Base-by-base conservation (phyloP, 2,888 invertebrate genomes). In the Ophonus ardosiacus region DNA sequence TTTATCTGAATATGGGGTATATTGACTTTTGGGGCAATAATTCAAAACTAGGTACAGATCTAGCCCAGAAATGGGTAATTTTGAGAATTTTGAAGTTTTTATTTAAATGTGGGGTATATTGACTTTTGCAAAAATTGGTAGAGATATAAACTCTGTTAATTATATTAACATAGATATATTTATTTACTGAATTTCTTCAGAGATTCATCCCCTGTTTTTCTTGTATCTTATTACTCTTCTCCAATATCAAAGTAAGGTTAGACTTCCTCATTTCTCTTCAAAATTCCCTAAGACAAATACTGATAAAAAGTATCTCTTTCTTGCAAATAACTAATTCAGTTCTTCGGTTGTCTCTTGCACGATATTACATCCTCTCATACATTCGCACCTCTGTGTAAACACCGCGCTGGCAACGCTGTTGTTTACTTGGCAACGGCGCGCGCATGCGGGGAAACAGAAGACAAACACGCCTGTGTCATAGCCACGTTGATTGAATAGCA, bases 401-500 rank as follows among this genome's bases (percentile, higher is more conserved):
- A 51, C 31, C 31, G 31, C 31, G 31, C 31, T 31, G 31, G 31
- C 31, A 31, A 31, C 31, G 6, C 31, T 31, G 31, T 31, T 31
- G 31, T 31, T 31, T 31, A 31, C 31, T 31, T 31, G 31, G 31
- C 24, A 24, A 24, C 24, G 24, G 24, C 24, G 24, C 43, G 43
- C 43, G 43, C 13, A 51, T 51, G 43, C 43, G 43, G 43, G 7
- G 43, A 51, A 51, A 51, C 43, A 51, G 13, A 51, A 51, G 43
- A 51, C 43, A 51, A 51, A 51, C 43, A 51, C 43, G 43, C 10
- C 13, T 51, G 43, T 43, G 51, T 43, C 51, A 31, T 38, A 82
- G 74, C 74, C 74, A 57, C 63, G 43, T 40, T 83, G 83, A 83
- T 83, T 83, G 83, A 83, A 83, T 83, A 76, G 83, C 74, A 74